Evolutionary conservation across 53 echinoderm and acorn worm genomes (phyloP).

Genomic region (Temnopleurus reevesii): DNA sequence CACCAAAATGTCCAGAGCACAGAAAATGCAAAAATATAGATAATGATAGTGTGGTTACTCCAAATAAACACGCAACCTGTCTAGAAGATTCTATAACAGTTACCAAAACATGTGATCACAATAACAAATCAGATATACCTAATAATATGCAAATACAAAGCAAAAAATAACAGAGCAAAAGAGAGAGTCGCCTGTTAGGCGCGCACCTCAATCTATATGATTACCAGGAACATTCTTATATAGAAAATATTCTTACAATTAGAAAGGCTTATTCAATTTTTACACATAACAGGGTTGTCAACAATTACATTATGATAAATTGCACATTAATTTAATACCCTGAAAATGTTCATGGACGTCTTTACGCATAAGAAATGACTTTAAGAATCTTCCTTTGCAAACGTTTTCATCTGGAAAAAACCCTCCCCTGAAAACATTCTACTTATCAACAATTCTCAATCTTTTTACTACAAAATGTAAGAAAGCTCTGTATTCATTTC

Average conservation of each 20-base stretch:
- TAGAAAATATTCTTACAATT: too few relatives aligned
- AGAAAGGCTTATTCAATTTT: too few relatives aligned
- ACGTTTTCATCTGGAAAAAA: background rate
- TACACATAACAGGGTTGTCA: too few relatives aligned
- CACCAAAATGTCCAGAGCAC: too few relatives aligned
- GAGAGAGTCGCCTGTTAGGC: background rate
- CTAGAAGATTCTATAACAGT: background rate
- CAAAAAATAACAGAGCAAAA: background rate
- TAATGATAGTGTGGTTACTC: background rate
- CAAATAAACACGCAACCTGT: background rate
- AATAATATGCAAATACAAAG: background rate
- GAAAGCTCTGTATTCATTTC: background rate
- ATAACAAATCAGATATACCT: background rate
- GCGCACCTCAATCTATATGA: too few relatives aligned
- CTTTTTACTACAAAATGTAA: background rate
- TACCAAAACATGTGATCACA: background rate
- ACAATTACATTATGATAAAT: too few relatives aligned
- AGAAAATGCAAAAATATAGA: background rate
- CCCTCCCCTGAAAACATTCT: background rate
- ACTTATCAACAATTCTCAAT: too few relatives aligned
- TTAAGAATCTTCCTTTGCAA: background rate
- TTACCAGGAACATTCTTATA: too few relatives aligned
- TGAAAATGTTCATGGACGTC: too few relatives aligned
- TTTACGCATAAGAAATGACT: too few relatives aligned
- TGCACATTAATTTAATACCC: too few relatives aligned